Evolutionary conservation across 2,113 vertebrate genomes (phyloP).

Genomic region (Helogale parvula): DNA sequence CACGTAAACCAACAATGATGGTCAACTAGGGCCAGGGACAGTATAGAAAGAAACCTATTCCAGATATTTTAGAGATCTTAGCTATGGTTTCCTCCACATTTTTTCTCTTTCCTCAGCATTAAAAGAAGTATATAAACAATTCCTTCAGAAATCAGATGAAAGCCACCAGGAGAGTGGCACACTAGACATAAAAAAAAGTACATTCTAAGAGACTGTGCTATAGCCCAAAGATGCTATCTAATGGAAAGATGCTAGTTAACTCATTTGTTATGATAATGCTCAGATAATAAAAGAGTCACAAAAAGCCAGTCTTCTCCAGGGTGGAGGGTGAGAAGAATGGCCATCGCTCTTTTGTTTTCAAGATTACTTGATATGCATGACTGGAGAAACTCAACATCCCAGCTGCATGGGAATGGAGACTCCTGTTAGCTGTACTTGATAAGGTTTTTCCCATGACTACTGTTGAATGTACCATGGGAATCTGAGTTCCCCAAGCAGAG

Average conservation of each 20-base stretch:
- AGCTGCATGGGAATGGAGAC: not conserved
- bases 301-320: not conserved
- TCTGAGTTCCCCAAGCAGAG: not conserved
- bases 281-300: conserved; percentile 59
- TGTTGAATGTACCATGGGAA: not conserved
- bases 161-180: not conserved
- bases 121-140: not conserved
- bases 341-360: not conserved
- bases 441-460: not conserved
- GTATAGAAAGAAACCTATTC: not conserved
- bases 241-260: not conserved
- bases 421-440: not conserved
- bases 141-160: not conserved
- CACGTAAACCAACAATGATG: not conserved
- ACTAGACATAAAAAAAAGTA: not conserved
- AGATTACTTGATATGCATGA: not conserved
- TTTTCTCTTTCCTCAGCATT: not conserved
- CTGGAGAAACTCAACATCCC: conserved; percentile 40
- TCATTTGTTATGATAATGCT: conserved; percentile 56
- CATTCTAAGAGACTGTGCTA: not conserved
- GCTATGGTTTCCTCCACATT: not conserved
- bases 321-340: not conserved
- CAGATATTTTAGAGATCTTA: not conserved
- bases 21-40: not conserved
- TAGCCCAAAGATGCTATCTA: not conserved